These are phyloP conservation scores for Vespertilio murinus DNA, from an alignment of 2,797 vertebrate genomes.

Conservation along the genomic window DNA sequence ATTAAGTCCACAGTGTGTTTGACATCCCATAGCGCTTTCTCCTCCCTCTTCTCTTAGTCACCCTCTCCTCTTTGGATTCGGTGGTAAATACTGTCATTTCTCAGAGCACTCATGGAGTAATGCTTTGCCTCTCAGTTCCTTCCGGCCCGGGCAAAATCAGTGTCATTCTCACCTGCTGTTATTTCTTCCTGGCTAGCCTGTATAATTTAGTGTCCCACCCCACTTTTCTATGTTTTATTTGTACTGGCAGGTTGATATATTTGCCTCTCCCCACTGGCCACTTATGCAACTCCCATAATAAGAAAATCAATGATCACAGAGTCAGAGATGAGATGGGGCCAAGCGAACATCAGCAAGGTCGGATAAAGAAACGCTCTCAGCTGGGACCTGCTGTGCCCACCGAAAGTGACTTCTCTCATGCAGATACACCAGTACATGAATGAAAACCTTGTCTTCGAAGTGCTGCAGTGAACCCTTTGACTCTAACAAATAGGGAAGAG, in stretches of 20 bases:
- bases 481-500: not conserved
- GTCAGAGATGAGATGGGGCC: not conserved
- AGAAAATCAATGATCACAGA: not conserved
- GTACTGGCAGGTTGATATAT: not conserved
- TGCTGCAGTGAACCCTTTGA: not conserved
- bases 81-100: not conserved
- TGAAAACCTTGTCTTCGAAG: not conserved
- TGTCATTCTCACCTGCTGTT: not conserved
- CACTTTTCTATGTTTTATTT: not conserved
- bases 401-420: not conserved
- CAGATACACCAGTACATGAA: not conserved
- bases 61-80: not conserved
- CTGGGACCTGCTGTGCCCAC: not conserved
- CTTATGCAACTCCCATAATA: not conserved
- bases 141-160: not conserved
- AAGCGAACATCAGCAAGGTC: not conserved
- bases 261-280: not conserved
- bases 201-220: not conserved
- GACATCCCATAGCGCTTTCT: not conserved
- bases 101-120: not conserved
- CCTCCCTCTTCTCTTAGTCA: not conserved
- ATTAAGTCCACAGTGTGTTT: not conserved
- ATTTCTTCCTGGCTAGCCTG: not conserved
- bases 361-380: not conserved
- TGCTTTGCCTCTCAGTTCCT: not conserved